Evolutionary conservation across 2,888 invertebrate genomes (phyloP).

Genomic region (Celastrina argiolus): DNA sequence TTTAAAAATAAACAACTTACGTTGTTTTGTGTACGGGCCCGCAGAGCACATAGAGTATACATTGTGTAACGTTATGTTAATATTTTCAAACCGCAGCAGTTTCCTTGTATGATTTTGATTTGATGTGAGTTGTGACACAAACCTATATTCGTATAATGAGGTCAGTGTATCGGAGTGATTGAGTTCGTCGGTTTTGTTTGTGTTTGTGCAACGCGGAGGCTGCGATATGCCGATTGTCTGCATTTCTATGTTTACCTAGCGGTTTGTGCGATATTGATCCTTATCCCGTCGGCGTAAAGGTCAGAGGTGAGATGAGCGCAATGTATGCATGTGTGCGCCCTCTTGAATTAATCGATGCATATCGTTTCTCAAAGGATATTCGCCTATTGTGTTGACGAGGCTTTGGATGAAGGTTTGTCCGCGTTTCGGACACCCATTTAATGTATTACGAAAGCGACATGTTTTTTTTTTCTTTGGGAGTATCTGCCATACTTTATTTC

Average conservation of each 20-base stretch:
- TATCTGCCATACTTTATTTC: too few species aligned
- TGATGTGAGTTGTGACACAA: constrained; percentile 3
- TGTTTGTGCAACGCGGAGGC: constrained; percentile 9
- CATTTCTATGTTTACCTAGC: too few species aligned
- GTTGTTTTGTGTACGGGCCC: too few species aligned
- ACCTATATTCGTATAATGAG: constrained; percentile 11
- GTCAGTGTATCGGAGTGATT: constrained; percentile 10
- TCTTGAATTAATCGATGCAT: constrained; percentile 3
- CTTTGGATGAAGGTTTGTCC: too few species aligned
- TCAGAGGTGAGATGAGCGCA: background rate
- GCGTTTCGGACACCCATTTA: too few species aligned
- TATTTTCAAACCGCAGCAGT: background rate
- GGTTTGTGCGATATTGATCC: background rate
- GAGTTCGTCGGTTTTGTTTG: background rate
- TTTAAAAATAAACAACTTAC: too few species aligned
- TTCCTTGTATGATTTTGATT: constrained; percentile 20
- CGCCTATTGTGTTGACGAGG: too few species aligned
- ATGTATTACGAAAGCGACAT: too few species aligned
- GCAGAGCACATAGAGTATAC: too few species aligned
- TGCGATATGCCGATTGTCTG: background rate
- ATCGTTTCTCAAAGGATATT: background rate
- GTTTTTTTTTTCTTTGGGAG: too few species aligned
- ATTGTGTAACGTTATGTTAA: constrained; percentile 2
- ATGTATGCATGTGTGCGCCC: too few species aligned
- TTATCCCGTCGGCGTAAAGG: background rate